phyloP scores from a whole-genome alignment of 2,888 invertebrate genomes.

The Macropis europaea region DNA sequence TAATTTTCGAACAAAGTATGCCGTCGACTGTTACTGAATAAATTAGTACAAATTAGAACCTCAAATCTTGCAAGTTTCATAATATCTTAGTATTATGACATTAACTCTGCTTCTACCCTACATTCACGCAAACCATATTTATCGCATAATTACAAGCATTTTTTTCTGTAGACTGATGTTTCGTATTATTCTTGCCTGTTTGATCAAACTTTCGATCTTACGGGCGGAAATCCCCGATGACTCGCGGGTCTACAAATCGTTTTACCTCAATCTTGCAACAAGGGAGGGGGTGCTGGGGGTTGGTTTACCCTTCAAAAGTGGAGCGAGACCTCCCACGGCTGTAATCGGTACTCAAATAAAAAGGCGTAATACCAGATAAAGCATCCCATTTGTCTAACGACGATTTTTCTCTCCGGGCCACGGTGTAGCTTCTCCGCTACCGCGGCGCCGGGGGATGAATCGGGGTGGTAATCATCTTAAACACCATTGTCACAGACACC shows the following conservation, averaged over 20 bases:
- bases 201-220: background rate
- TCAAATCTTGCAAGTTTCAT: too few relatives aligned
- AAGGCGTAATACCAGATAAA: conserved; percentile 78
- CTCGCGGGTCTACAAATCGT: conserved; percentile 73
- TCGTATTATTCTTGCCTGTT: background rate
- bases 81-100: too few relatives aligned
- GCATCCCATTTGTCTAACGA: conserved; percentile 78
- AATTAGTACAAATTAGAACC: too few relatives aligned
- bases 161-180: background rate
- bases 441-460: conserved; percentile 39
- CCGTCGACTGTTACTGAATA: too few relatives aligned
- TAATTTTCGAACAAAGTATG: too few relatives aligned
- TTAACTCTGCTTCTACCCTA: too few relatives aligned
- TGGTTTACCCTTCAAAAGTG: conserved; percentile 38
- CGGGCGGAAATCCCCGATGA: conserved; percentile 64
- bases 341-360: conserved; percentile 78
- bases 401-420: conserved; percentile 72
- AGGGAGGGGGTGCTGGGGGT: conserved; percentile 30
- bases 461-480: conserved; percentile 77
- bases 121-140: too few relatives aligned
- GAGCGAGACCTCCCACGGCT: conserved; percentile 50
- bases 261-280: conserved; percentile 73
- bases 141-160: too few relatives aligned
- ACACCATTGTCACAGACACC: conserved; percentile 69
- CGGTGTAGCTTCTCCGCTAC: conserved; percentile 9